phyloP scores from a whole-genome alignment of 2,113 vertebrate species.

The Pungitius pungitius region DNA sequence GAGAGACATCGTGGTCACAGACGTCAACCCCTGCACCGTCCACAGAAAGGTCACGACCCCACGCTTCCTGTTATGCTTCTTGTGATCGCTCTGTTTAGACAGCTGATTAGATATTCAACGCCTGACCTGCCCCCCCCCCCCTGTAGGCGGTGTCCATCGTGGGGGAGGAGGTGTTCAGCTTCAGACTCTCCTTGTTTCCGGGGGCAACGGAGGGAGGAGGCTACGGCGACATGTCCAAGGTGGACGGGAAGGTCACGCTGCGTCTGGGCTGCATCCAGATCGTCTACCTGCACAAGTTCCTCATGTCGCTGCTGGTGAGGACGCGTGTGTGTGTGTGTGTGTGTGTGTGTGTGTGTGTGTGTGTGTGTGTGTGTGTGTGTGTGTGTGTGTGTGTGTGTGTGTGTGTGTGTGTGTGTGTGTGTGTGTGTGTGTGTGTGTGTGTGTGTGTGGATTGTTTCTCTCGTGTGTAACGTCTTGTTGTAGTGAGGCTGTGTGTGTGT shows the following conservation, averaged over 20 bases:
- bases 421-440: too few species aligned
- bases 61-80: background rate
- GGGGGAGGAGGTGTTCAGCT: conserved; percentile 96
- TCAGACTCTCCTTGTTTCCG: conserved; percentile 87
- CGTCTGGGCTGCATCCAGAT: conserved; percentile 94
- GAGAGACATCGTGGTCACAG: conserved; percentile 89
- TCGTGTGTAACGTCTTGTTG: too few species aligned
- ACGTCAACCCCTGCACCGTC: conserved; percentile 87
- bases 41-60: conserved; percentile 86
- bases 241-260: conserved; percentile 88
- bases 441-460: too few species aligned
- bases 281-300: conserved; percentile 94
- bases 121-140: background rate
- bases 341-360: too few species aligned
- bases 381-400: too few species aligned
- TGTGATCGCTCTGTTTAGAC: too few species aligned
- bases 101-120: too few species aligned
- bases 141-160: conserved; percentile 92
- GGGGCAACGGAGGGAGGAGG: conserved; percentile 87
- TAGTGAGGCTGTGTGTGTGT: too few species aligned
- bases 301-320: conserved; percentile 90
- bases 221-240: conserved; percentile 88
- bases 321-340: too few species aligned
- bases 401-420: too few species aligned
- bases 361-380: too few species aligned